A percentile compares a stretch with the other conserved stretches of the same genome.
Evolutionary conservation across 2,113 vertebrate genomes (phyloP).

Genomic region (Apus apus): DNA sequence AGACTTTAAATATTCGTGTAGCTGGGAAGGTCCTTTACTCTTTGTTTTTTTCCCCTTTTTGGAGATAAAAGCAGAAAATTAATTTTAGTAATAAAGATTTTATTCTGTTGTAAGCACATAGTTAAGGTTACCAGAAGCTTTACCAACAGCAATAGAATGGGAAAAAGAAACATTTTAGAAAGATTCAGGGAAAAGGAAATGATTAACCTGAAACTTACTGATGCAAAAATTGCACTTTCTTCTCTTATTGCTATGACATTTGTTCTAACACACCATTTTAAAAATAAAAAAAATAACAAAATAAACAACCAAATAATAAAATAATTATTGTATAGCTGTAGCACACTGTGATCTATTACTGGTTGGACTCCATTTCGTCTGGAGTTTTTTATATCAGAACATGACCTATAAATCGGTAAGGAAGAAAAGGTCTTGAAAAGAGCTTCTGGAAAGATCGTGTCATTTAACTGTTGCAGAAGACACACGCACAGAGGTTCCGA

Average conservation of each 20-base stretch:
- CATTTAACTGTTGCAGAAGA: conserved; percentile 28
- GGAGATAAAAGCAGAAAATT: background rate
- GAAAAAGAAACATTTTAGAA: background rate
- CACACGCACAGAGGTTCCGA: background rate
- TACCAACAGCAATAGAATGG: background rate
- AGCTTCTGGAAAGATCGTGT: background rate
- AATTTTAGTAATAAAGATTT: background rate
- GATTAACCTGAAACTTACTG: background rate
- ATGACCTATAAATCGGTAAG: background rate
- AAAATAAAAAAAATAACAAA: background rate
- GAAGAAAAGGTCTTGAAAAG: background rate
- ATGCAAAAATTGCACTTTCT: background rate
- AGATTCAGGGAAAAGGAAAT: background rate
- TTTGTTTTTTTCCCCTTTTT: background rate
- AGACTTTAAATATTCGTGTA: background rate
- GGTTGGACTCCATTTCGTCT: background rate
- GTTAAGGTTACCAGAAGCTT: background rate
- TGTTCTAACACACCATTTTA: background rate
- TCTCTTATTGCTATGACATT: background rate
- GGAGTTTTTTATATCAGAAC: background rate
- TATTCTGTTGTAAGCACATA: background rate
- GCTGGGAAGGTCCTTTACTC: background rate
- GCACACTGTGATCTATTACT: background rate
- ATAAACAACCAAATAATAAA: background rate
- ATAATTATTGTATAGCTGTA: background rate